Evolutionary conservation across 2,888 invertebrate species (phyloP).

Genomic region (Eristalis intricaria): DNA sequence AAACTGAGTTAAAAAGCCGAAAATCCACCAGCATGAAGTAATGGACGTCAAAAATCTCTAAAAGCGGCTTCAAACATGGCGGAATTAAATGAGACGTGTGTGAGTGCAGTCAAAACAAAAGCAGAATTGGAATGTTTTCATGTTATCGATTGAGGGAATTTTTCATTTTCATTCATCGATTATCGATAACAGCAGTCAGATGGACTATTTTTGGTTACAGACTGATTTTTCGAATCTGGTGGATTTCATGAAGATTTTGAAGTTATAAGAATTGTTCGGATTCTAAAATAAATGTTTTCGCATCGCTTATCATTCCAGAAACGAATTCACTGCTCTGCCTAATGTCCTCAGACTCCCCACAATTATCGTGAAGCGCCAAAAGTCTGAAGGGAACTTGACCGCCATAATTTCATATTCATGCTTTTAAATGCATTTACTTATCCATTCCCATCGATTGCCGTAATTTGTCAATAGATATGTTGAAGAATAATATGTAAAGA

Average conservation of each 20-base stretch:
- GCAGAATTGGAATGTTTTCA: slow-evolving; percentile 39
- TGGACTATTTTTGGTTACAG: background rate
- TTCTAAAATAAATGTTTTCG: too few relatives aligned
- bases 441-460: too few relatives aligned
- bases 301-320: too few relatives aligned
- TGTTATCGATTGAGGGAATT: slow-evolving; percentile 33
- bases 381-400: too few relatives aligned
- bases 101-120: slow-evolving; percentile 58
- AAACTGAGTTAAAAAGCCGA: slow-evolving; percentile 35
- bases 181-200: slow-evolving; percentile 13
- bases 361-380: too few relatives aligned
- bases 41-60: slow-evolving; percentile 60
- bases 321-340: too few relatives aligned
- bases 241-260: background rate
- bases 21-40: slow-evolving; percentile 54
- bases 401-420: too few relatives aligned
- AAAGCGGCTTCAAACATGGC: slow-evolving; percentile 71
- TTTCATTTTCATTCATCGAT: background rate
- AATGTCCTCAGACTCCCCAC: too few relatives aligned
- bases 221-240: background rate
- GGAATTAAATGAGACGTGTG: slow-evolving; percentile 30
- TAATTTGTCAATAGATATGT: too few relatives aligned
- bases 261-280: too few relatives aligned
- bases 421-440: too few relatives aligned
- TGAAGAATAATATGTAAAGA: too few relatives aligned